Percentiles rank a stretch among this genome's conserved stretches.
Evolutionary conservation across 2,888 invertebrate genomes (phyloP).

Genomic region (Sinhomidia bicolor): DNA sequence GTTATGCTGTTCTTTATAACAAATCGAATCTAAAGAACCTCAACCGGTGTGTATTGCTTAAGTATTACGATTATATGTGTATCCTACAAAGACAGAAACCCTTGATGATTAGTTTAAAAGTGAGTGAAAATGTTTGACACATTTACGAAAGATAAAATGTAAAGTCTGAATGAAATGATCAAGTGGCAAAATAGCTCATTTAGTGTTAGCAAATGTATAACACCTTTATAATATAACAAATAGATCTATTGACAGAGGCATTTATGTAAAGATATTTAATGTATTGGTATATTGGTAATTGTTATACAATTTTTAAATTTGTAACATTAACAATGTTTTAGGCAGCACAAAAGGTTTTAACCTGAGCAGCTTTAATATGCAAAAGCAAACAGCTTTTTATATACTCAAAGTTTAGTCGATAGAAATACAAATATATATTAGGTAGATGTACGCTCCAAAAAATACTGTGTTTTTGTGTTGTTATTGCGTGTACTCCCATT

Average conservation of each 20-base stretch:
- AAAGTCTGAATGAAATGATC: conserved; percentile 60
- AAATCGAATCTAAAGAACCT: no score
- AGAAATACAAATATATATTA: background rate
- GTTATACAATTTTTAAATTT: background rate
- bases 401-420: background rate
- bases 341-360: background rate
- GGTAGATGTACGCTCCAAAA: background rate
- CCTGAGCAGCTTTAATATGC: background rate
- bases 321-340: background rate
- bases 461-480: no score
- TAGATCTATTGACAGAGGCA: no score
- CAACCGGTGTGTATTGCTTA: background rate
- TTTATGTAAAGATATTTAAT: no score
- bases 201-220: no score
- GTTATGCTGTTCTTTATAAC: no score
- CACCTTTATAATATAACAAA: no score
- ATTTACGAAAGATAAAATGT: conserved; percentile 30
- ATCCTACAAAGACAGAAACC: background rate
- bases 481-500: conserved; percentile 7
- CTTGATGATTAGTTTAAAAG: background rate
- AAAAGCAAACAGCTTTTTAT: background rate
- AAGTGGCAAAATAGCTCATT: conserved; percentile 59
- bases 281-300: background rate
- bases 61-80: background rate
- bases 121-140: conserved; percentile 41